A percentile compares a stretch with the other conserved stretches of the same genome.
Conservation (phyloP, 2,888 invertebrate species). For the Cantharis nigra region DNA sequence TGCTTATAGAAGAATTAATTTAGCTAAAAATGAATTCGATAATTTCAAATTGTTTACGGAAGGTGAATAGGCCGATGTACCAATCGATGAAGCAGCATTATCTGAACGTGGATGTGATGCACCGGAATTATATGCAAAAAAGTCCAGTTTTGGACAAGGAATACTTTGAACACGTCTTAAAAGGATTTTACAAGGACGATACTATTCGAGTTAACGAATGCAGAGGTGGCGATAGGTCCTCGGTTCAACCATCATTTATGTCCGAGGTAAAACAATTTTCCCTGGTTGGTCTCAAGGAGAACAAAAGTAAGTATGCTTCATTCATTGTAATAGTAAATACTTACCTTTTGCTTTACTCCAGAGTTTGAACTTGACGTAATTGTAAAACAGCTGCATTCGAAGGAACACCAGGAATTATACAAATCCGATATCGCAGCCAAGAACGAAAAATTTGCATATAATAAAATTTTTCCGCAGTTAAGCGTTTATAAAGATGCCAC, state of each 20-base stretch:
- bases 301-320: background rate
- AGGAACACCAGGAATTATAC: background rate
- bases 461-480: conserved; percentile 31
- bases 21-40: too few relatives aligned
- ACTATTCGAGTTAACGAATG: background rate
- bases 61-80: too few relatives aligned
- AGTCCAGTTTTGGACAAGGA: too few relatives aligned
- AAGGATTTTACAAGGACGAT: background rate
- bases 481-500: conserved; percentile 10
- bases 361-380: background rate
- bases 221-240: background rate
- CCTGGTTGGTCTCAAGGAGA: background rate
- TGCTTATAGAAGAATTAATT: too few relatives aligned
- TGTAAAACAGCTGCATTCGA: background rate
- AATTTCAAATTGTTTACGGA: too few relatives aligned
- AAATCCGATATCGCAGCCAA: conserved; percentile 3
- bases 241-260: background rate
- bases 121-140: too few relatives aligned
- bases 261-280: background rate
- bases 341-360: background rate
- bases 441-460: conserved; percentile 36
- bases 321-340: background rate
- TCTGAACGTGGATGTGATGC: too few relatives aligned
- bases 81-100: too few relatives aligned
- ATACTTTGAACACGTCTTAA: too few relatives aligned